Base-by-base conservation (phyloP, 2,888 invertebrate genomes). In the Osmoderma eremita region DNA sequence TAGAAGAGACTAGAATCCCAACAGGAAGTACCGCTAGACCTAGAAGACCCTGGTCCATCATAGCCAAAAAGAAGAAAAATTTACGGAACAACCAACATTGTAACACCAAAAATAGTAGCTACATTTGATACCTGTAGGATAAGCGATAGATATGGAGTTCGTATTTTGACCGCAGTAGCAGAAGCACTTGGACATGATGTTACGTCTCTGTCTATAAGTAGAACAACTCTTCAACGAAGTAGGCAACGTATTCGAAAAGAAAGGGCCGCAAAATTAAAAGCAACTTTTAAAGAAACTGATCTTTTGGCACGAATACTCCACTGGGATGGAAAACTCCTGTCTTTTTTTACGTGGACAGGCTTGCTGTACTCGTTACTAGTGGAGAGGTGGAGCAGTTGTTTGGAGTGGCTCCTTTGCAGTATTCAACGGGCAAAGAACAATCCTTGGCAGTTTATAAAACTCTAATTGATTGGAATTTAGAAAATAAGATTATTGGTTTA, bases 391-490 rank as follows among this genome's bases (percentile, higher is more conserved):
- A 36, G 36, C n/a, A n/a, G n/a, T n/a, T 36, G 36, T 10, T 36
- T 36, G 36, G 36, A 36, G 10, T 36, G 5, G 6, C 36, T 36
- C 6, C 6, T 36, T 36, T 36, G 36, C 10, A 5, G 36, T 6
- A 36, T 10, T 36, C 36, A 36, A 36, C 36, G 10, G 36, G 36
- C 5, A 42, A 42, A 42, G 13, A 42, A 42, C 13, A 13, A n/a
- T 4, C 42, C 12, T 4, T 13, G 5, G 42, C 42, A 42, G 42
- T 42, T 6, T 4, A 42, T 4, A 13, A 42, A 6, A n/a, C 42
- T 6, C 42, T 42, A 4, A 13, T 42, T 13, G 42, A 42, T 12
- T 42, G 42, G 42, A 42, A 42, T 42, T 42, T 42, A n/a, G 42
- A 42, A 42, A 13, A 6, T 42, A 13, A 42, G 13, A 13, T 42